These are phyloP conservation scores for Sturmia bella DNA, from an alignment of 2,888 invertebrate species.

Conservation along the genomic window DNA sequence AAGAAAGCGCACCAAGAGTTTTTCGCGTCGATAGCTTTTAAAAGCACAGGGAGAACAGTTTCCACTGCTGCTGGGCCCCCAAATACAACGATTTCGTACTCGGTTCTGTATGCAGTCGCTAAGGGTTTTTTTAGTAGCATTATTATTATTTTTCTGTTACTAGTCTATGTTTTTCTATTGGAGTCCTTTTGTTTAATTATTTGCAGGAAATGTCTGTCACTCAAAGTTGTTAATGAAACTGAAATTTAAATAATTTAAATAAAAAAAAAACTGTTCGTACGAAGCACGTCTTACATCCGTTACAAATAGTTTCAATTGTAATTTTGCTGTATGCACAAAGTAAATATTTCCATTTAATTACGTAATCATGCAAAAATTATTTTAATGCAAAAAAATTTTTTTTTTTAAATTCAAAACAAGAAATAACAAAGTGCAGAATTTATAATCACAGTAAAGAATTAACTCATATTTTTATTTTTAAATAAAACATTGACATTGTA, in stretches of 20 bases:
- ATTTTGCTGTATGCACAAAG: constrained; percentile 9
- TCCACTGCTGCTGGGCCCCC: too few species aligned
- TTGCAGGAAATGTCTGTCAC: constrained; percentile 39
- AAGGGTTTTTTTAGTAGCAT: too few species aligned
- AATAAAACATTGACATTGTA: constrained; percentile 18
- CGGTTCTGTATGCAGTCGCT: too few species aligned
- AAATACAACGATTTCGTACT: too few species aligned
- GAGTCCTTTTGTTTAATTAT: background rate
- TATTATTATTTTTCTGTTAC: too few species aligned
- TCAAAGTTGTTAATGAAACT: constrained; percentile 5
- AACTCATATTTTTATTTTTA: background rate
- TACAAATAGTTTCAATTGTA: constrained; percentile 14
- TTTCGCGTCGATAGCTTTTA: too few species aligned
- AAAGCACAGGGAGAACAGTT: too few species aligned
- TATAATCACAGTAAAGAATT: constrained; percentile 12
- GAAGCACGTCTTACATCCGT: constrained; percentile 32
- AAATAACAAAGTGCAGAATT: constrained; percentile 21
- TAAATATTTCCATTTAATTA: constrained; percentile 24
- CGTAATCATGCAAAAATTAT: constrained; percentile 43
- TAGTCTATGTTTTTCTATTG: background rate
- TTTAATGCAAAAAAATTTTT: constrained; percentile 4
- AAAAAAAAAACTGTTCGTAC: constrained; percentile 1
- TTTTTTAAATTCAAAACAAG: background rate
- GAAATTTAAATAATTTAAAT: constrained; percentile 1
- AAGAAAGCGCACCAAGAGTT: too few species aligned